Evolutionary conservation across 2,797 vertebrate genomes (phyloP), one percentile per base, ranked within the genome.

Genomic region (Neopelma chrysocephalum): DNA sequence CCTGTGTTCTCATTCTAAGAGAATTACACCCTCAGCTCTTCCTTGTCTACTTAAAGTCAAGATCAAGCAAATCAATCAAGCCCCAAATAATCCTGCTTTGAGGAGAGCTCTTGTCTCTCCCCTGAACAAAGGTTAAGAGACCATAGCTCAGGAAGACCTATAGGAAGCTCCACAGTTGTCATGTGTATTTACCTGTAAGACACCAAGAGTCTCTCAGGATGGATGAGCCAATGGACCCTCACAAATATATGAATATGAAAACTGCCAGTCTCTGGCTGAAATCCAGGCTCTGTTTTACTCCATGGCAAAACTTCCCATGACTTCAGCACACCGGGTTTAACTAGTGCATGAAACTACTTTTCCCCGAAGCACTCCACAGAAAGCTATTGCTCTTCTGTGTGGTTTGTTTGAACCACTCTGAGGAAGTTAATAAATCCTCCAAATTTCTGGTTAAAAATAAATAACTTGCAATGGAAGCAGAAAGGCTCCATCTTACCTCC

Each of bases 371-470:
- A 38, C 56, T 90, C 73, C 8, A 8, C 7, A 62, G 86, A 93
- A 95, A 89, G 58, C 87, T 71, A 87, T 95, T 82, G 90, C 90
- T 96, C 83, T 95, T 93, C 94, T 91, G 89, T 80, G 60, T 76
- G 88, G 87, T 82, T 94, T 90, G 76, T 65, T 69, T 48, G 66
- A 93, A 56, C 73, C 20, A 26, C 64, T 53, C 81, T 0, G 6
- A 93, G 75, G 73, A 93, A 94, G 90, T 89, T 87, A 76, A 94
- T 95, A 97, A 94, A 96, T 96, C 84, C 89, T 87, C 83, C n/a
- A 29, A 68, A 92, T 82, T 96, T 94, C 94, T 93, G 82, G 40
- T 93, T 93, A 93, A 82, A 94, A 90, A 81, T 73, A 95, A 96
- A 68, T 82, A 94, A 70, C 77, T 90, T 91, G 93, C 89, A 93